These are phyloP conservation scores for Diabrotica balteata DNA, from an alignment of 2,888 invertebrate species.

Conservation along the genomic window DNA sequence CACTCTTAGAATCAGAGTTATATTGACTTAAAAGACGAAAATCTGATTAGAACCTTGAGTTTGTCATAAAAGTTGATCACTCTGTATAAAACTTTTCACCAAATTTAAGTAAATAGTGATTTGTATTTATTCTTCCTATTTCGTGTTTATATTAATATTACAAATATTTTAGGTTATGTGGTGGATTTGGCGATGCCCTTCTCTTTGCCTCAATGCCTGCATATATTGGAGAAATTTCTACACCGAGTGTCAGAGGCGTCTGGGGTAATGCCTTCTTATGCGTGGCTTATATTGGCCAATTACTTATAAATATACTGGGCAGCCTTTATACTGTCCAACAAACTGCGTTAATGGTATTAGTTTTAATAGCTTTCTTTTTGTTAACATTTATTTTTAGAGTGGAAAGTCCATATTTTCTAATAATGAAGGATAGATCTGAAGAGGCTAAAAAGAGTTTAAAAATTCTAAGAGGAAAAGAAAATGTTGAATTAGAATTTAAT, in stretches of 20 bases:
- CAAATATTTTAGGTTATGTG: slow-evolving; percentile 35
- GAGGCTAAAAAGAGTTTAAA: slow-evolving; percentile 35
- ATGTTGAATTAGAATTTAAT: neutral
- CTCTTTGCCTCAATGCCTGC: slow-evolving; percentile 38
- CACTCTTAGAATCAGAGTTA: too few relatives aligned
- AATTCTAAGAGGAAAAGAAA: neutral
- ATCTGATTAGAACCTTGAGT: too few relatives aligned
- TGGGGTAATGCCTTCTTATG: slow-evolving; percentile 42
- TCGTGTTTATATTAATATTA: too few relatives aligned
- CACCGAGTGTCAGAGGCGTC: slow-evolving; percentile 39
- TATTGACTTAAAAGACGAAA: too few relatives aligned
- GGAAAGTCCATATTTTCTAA: slow-evolving; percentile 58
- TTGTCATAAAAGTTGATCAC: too few relatives aligned
- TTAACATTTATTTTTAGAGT: slow-evolving; percentile 67
- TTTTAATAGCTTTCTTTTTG: slow-evolving; percentile 66
- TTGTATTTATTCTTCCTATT: too few relatives aligned
- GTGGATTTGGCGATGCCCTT: slow-evolving; percentile 43
- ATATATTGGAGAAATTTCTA: slow-evolving; percentile 45
- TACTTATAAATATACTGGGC: slow-evolving; percentile 51
- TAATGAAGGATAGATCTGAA: slow-evolving; percentile 42
- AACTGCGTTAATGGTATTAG: slow-evolving; percentile 65
- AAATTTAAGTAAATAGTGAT: too few relatives aligned
- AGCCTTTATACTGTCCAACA: slow-evolving; percentile 63
- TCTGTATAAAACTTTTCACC: too few relatives aligned
- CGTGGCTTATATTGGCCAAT: slow-evolving; percentile 19